Conservation (phyloP, 2,113 vertebrate species). For the Rhinolophus ferrumequinum region DNA sequence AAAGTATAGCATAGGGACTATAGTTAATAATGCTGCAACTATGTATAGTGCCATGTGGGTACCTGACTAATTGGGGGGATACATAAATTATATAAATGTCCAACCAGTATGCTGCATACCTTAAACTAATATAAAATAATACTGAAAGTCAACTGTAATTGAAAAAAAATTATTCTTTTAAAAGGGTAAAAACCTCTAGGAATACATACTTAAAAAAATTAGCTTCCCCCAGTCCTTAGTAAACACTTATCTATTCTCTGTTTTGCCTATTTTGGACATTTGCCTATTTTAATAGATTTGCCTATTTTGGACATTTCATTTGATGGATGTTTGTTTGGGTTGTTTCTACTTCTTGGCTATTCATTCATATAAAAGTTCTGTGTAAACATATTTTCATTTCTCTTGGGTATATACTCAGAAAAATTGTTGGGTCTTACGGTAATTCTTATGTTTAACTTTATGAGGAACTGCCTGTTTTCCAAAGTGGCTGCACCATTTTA, state of each 20-base stretch:
- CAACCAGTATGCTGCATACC: too few species aligned
- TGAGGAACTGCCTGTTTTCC: neutral
- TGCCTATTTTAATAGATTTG: neutral
- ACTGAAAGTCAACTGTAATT: too few species aligned
- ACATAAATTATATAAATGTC: too few species aligned
- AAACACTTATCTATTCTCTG: neutral
- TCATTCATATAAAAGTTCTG: neutral
- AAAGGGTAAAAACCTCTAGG: neutral
- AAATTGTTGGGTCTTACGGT: neutral
- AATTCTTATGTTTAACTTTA: neutral
- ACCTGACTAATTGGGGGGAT: too few species aligned
- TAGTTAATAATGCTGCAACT: too few species aligned
- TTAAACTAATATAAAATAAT: too few species aligned
- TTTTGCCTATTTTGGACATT: neutral
- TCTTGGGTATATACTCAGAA: neutral
- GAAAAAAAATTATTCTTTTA: too few species aligned
- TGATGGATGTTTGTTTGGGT: neutral
- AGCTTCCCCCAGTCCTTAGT: neutral
- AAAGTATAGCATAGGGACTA: too few species aligned
- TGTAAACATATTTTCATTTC: neutral
- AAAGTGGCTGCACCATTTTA: neutral
- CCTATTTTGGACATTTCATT: neutral
- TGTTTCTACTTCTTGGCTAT: neutral
- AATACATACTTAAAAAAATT: neutral
- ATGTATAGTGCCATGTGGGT: too few species aligned